phyloP scores from a whole-genome alignment of 2,113 vertebrate genomes.

The Lates calcarifer region DNA sequence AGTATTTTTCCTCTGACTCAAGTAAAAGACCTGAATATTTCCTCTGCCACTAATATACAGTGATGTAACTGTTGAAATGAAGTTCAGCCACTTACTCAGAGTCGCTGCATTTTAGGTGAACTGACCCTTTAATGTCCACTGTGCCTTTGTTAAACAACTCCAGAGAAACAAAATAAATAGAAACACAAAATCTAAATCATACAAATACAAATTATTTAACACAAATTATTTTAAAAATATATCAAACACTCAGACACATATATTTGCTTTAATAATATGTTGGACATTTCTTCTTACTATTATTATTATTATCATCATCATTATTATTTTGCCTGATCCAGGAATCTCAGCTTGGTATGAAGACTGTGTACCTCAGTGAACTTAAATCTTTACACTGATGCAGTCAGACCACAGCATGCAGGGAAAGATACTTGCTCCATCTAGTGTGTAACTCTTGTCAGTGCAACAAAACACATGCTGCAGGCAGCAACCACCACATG shows the following conservation, averaged over 20 bases:
- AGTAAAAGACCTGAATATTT: not conserved
- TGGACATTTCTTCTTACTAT: no score
- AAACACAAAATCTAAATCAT: not conserved
- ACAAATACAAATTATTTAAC: no score
- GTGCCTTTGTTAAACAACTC: not conserved
- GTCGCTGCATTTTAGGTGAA: no score
- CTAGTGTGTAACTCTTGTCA: constrained; percentile 59
- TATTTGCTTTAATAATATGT: not conserved
- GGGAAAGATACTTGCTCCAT: constrained; percentile 48
- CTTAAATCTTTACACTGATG: constrained; percentile 2
- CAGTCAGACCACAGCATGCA: not conserved
- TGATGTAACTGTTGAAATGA: no score
- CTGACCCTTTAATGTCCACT: no score
- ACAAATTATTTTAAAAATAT: no score
- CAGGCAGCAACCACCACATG: not conserved
- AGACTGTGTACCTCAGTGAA: not conserved
- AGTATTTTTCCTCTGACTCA: no score
- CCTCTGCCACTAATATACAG: not conserved
- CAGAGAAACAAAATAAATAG: not conserved
- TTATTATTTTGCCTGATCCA: no score
- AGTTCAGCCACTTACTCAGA: no score
- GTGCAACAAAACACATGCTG: not conserved
- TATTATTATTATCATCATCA: no score
- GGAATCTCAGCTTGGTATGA: not conserved
- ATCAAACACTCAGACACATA: not conserved